Conservation (phyloP, 1,140 invertebrate species). For the Heliconius eleuchia region DNA sequence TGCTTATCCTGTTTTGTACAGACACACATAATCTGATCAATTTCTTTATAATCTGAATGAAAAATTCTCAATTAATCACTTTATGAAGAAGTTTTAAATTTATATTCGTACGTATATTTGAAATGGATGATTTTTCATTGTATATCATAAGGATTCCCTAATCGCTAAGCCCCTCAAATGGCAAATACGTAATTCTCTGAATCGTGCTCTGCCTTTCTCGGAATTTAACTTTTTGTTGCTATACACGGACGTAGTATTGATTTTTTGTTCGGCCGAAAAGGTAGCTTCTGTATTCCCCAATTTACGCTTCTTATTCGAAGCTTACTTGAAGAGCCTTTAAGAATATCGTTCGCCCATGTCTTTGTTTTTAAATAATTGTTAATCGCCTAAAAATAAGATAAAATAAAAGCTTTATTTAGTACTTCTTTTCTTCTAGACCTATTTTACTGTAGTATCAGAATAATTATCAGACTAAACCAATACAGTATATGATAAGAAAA, state of each 20-base stretch:
- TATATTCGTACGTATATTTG: background rate
- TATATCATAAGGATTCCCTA: constrained; percentile 36
- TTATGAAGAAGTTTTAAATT: background rate
- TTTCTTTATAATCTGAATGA: too few relatives aligned
- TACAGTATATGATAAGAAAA: background rate
- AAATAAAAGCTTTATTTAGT: background rate
- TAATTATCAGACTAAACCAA: background rate
- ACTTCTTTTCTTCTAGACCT: background rate
- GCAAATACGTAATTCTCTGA: constrained; percentile 30
- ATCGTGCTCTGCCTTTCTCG: constrained; percentile 13
- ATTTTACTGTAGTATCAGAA: background rate
- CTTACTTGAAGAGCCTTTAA: background rate
- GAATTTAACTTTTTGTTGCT: constrained; percentile 17
- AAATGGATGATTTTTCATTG: background rate
- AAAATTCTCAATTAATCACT: too few relatives aligned
- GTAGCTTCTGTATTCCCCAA: background rate
- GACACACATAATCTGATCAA: too few relatives aligned
- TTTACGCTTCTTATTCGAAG: background rate
- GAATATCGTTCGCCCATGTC: background rate
- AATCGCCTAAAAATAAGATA: background rate
- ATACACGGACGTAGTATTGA: background rate
- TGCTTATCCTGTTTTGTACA: too few relatives aligned
- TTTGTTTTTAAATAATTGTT: background rate
- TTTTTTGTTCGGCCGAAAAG: constrained; percentile 1
- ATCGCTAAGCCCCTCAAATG: constrained; percentile 32